phyloP scores from a whole-genome alignment of 1,140 invertebrate species.

The Anagrus nilaparvatae region DNA sequence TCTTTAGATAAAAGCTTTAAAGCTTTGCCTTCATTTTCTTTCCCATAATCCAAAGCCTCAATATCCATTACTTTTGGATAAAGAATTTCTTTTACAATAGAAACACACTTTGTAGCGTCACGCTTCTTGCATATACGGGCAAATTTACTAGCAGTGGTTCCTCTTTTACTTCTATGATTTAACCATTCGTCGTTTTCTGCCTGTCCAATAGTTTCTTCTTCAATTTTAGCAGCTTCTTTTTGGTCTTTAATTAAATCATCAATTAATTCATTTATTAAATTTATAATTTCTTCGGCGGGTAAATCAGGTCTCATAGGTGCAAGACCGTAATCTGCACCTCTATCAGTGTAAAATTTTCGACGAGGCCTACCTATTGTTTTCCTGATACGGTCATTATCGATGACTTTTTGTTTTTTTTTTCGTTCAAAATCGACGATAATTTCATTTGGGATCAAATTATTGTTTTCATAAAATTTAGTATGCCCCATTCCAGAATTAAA shows the following conservation, averaged over 20 bases:
- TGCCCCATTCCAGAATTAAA: no score
- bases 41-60: slow-evolving; percentile 20
- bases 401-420: no score
- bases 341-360: no score
- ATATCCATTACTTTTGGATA: slow-evolving; percentile 19
- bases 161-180: slow-evolving; percentile 18
- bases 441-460: no score
- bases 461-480: no score
- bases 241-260: slow-evolving; percentile 9
- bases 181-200: slow-evolving; percentile 22
- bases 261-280: no score
- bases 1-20: slow-evolving; percentile 18
- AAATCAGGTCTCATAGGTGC: no score
- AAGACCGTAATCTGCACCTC: no score
- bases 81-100: slow-evolving; percentile 23
- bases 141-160: slow-evolving; percentile 34
- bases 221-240: slow-evolving; percentile 15
- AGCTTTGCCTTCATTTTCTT: slow-evolving; percentile 25
- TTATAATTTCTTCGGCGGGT: no score
- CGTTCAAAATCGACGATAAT: no score
- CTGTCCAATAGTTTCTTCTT: slow-evolving; percentile 23
- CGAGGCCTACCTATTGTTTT: no score
- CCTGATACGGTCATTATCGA: no score
- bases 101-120: slow-evolving; percentile 18
- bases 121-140: slow-evolving; percentile 24